Base-by-base conservation (phyloP, 2,888 invertebrate species). In the Epinotia demarniana region DNA sequence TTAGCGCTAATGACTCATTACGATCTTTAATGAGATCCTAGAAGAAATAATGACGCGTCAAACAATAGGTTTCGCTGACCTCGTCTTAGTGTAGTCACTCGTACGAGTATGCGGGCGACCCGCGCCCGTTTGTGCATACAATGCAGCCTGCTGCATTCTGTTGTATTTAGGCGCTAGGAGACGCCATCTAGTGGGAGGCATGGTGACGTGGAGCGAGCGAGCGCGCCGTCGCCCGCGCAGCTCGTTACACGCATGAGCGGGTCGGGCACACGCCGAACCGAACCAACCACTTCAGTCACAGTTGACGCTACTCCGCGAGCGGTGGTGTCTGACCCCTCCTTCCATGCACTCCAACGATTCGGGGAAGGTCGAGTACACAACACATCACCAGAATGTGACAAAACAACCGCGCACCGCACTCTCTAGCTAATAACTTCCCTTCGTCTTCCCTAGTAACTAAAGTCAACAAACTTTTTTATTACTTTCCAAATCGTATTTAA, bases 401-500 rank as follows among this genome's bases (percentile, higher is more conserved):
- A 87, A 90, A 87, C 82, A 87, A 82, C 75, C 64, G 75, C 66
- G 72, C 77, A 88, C 88, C 89, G 91, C 83, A 84, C 85, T 81
- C 84, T 83, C 82, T 86, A 86, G 81, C 84, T 84, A 84, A 89
- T 87, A 84, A 88, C 85, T 88, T 88, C 87, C 86, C 87, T 90
- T 90, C 89, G 87, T 83, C 90, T 89, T 92, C 86, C 86, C 81
- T 86, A 85, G 83, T 85, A 83, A 87, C 87, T 86, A 85, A 87
- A 85, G 85, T 82, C 80, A 85, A 87, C 82, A 87, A 89, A 92
- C 91, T 90, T 87, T 75, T 90, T 89, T 89, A 90, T 87, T 86
- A 90, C 93, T 92, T 92, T 93, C 93, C 92, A 92, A 93, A 90
- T 88, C 90, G 89, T 91, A 90, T 91, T 91, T 89, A 89, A 91